These are phyloP conservation scores for Hyppa rectilinea DNA, from an alignment of 2,888 invertebrate species.

Conservation along the genomic window DNA sequence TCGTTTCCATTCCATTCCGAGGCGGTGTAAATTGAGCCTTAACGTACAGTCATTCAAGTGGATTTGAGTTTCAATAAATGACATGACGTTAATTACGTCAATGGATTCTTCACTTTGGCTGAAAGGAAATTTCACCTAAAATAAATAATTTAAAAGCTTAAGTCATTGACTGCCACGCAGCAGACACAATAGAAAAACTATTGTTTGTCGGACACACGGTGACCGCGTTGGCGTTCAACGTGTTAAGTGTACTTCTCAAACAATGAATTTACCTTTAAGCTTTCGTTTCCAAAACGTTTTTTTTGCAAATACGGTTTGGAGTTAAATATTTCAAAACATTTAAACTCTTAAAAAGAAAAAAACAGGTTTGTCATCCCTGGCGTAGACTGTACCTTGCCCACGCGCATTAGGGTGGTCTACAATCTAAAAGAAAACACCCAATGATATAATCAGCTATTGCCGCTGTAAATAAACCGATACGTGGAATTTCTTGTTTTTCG, in stretches of 20 bases:
- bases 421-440: constrained; percentile 39
- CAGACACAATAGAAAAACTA: too few species aligned
- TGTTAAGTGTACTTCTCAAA: background rate
- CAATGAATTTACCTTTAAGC: background rate
- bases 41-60: background rate
- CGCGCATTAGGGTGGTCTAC: constrained; percentile 59
- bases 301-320: background rate
- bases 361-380: constrained; percentile 28
- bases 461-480: constrained; percentile 48
- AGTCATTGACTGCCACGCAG: too few species aligned
- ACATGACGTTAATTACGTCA: background rate
- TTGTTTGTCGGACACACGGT: too few species aligned
- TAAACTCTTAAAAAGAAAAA: too few species aligned
- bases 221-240: too few species aligned
- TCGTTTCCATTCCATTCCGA: too few species aligned
- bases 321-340: background rate
- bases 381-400: constrained; percentile 45
- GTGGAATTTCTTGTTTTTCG: constrained; percentile 48
- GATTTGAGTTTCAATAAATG: background rate
- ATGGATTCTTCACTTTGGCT: background rate
- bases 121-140: background rate
- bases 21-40: too few species aligned
- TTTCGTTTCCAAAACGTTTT: background rate
- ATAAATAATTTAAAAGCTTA: background rate
- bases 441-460: constrained; percentile 46